phyloP scores from a whole-genome alignment of 1,140 invertebrate species.

The Danaus melanippus region DNA sequence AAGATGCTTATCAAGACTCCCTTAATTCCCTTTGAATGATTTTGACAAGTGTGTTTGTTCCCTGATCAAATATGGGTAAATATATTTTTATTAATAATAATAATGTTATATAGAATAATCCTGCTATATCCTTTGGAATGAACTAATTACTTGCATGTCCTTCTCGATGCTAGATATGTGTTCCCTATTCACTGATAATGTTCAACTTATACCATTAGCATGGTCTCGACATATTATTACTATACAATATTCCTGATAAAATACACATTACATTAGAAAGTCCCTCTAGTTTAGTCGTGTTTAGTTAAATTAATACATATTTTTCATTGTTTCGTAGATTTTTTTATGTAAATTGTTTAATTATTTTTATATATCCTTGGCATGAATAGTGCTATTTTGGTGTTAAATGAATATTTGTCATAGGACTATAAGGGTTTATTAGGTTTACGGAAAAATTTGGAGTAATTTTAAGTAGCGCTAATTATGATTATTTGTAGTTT shows the following conservation, averaged over 20 bases:
- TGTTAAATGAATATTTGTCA: no score
- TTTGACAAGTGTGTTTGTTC: conserved; percentile 63
- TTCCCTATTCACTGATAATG: conserved; percentile 39
- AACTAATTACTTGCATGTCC: conserved; percentile 66
- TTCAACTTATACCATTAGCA: conserved; percentile 42
- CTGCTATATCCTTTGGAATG: conserved; percentile 65
- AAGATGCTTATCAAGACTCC: conserved; percentile 66
- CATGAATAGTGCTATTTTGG: no score
- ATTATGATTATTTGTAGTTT: conserved; percentile 31
- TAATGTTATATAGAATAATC: conserved; percentile 53
- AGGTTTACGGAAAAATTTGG: conserved; percentile 6
- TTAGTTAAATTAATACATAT: no score
- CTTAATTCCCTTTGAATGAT: conserved; percentile 50
- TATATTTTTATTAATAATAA: conserved; percentile 65
- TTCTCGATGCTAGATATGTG: conserved; percentile 44
- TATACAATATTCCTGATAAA: no score
- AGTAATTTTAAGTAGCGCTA: conserved; percentile 15
- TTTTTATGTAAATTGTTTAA: no score
- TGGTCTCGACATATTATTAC: conserved; percentile 25
- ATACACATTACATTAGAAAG: no score
- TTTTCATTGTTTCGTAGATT: no score
- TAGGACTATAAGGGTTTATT: conserved; percentile 2
- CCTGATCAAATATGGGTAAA: conserved; percentile 66
- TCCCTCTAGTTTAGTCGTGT: no score
- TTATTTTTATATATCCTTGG: no score